phyloP scores from a whole-genome alignment of 2,888 invertebrate genomes.

The Dolichopus griseipennis region DNA sequence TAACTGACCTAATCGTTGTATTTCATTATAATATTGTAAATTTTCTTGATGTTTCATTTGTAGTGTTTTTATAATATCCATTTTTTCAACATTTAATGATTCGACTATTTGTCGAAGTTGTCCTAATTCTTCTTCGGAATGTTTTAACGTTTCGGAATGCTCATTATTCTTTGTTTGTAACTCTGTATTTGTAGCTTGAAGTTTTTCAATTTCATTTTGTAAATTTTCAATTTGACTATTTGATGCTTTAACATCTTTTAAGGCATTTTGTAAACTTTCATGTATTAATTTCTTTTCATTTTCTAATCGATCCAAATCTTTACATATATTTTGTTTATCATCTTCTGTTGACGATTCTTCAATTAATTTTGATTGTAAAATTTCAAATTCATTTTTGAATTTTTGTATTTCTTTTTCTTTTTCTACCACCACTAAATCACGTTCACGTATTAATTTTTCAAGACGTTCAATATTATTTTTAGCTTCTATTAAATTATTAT shows the following conservation, averaged over 20 bases:
- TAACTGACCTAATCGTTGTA: conserved; percentile 63
- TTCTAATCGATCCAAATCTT: conserved; percentile 19
- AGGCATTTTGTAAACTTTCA: conserved; percentile 20
- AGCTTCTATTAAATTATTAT: conserved; percentile 25
- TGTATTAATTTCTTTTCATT: conserved; percentile 23
- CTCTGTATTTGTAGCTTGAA: conserved; percentile 17
- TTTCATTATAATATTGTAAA: conserved; percentile 74
- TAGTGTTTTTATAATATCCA: conserved; percentile 60
- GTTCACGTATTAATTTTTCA: conserved; percentile 24
- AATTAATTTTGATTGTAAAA: conserved; percentile 18
- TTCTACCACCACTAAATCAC: conserved; percentile 19
- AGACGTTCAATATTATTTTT: conserved; percentile 28
- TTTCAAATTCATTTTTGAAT: conserved; percentile 18
- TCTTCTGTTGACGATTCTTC: conserved; percentile 20
- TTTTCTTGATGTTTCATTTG: conserved; percentile 80
- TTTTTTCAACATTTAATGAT: conserved; percentile 50
- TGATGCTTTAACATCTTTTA: conserved; percentile 14
- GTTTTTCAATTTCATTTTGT: conserved; percentile 21
- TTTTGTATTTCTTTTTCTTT: conserved; percentile 22
- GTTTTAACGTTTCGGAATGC: conserved; percentile 14
- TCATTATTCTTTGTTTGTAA: conserved; percentile 20
- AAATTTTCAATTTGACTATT: conserved; percentile 17
- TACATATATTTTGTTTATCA: conserved; percentile 19
- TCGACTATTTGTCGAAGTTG: conserved; percentile 30
- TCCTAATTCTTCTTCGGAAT: conserved; percentile 15